phyloP scores from a whole-genome alignment of 1,140 invertebrate species.

The Leptinotarsa defecta region DNA sequence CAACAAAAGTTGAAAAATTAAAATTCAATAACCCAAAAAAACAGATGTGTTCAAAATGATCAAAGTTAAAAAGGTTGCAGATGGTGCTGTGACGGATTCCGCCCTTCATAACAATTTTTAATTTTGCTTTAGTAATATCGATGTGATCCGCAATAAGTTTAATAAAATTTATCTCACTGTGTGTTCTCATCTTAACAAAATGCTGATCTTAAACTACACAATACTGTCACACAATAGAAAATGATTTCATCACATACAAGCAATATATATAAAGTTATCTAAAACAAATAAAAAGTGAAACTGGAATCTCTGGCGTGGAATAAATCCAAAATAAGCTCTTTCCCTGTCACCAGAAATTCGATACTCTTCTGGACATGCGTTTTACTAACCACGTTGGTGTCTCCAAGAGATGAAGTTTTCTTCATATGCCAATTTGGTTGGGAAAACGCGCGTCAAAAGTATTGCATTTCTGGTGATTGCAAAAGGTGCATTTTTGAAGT shows the following conservation, averaged over 20 bases:
- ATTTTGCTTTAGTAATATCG: not conserved
- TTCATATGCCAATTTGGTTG: no score
- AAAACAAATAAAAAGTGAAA: no score
- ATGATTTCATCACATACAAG: not conserved
- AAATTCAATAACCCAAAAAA: not conserved
- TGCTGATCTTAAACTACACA: not conserved
- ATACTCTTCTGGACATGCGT: no score
- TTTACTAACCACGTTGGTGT: no score
- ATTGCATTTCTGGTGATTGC: no score
- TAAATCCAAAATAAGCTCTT: no score
- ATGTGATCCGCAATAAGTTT: not conserved
- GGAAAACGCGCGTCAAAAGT: no score
- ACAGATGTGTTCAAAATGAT: not conserved
- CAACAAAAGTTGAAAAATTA: not conserved
- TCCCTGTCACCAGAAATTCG: no score
- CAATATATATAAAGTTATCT: not conserved
- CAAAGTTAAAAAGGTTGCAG: not conserved
- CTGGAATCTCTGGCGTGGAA: no score
- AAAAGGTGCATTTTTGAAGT: no score
- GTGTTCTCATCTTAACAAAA: not conserved
- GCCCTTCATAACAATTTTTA: not conserved
- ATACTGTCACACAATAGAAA: not conserved
- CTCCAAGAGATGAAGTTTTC: no score
- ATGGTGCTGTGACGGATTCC: not conserved
- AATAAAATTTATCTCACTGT: not conserved